phyloP scores from a whole-genome alignment of 2,888 invertebrate genomes.

The Thymelicus acteon region DNA sequence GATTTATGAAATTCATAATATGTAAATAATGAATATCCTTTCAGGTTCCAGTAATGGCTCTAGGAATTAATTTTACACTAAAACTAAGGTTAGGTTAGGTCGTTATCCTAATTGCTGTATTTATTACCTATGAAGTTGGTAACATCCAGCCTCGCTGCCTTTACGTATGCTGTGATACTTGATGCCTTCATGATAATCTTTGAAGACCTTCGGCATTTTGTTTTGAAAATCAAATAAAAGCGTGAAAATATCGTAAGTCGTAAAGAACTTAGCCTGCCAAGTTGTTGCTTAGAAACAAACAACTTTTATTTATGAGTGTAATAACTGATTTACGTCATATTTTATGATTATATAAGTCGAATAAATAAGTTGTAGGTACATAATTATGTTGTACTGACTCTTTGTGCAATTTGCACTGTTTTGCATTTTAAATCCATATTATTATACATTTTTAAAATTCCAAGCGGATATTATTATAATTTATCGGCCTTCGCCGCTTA shows the following conservation, averaged over 20 bases:
- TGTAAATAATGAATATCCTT: no score
- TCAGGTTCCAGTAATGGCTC: no score
- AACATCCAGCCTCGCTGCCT: conserved; percentile 71
- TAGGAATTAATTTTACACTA: no score
- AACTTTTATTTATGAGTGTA: no score
- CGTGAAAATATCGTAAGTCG: conserved; percentile 35
- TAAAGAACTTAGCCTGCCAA: conserved; percentile 3
- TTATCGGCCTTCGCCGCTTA: no score
- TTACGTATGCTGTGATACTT: conserved; percentile 62
- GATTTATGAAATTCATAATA: no score
- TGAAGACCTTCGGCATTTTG: conserved; percentile 66
- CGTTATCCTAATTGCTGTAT: neutral
- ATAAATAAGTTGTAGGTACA: no score
- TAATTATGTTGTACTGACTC: no score
- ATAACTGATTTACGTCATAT: neutral
- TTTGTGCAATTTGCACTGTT: neutral
- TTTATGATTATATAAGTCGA: neutral
- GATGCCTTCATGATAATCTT: conserved; percentile 64
- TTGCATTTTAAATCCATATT: neutral
- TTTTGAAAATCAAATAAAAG: conserved; percentile 44
- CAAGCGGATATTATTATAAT: no score
- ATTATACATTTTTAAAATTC: neutral
- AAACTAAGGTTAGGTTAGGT: no score
- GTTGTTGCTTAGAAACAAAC: conserved; percentile 42
- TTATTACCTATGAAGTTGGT: conserved; percentile 74